phyloP scores from a whole-genome alignment of 2,888 invertebrate genomes.

The Mantis religiosa region DNA sequence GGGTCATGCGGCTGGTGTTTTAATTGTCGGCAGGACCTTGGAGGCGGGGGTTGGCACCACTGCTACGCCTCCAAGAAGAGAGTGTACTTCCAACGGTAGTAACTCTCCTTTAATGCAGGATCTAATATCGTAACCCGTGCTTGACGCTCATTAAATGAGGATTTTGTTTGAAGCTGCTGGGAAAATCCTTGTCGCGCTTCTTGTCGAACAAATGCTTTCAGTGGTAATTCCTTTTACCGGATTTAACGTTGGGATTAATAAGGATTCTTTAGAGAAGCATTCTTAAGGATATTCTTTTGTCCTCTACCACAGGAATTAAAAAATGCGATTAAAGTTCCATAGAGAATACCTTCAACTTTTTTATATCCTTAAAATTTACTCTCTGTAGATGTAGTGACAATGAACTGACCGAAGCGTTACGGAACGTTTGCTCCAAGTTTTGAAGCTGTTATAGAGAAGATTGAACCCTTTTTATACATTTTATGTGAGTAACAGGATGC shows the following conservation, averaged over 20 bases:
- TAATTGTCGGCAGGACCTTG: neutral
- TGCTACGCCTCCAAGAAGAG: neutral
- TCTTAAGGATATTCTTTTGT: neutral
- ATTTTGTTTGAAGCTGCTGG: neutral
- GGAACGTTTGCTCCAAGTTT: too few relatives aligned
- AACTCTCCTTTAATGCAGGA: neutral
- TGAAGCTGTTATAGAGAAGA: too few relatives aligned
- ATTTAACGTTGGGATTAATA: neutral
- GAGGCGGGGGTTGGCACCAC: neutral
- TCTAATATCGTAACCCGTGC: neutral
- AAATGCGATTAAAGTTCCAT: neutral
- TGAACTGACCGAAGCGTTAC: neutral
- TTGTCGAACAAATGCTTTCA: neutral
- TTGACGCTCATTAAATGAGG: neutral
- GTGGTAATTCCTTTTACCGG: neutral
- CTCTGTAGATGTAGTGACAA: neutral
- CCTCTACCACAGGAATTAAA: neutral
- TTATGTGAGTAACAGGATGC: too few relatives aligned
- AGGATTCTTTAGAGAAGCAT: neutral
- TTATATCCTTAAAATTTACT: neutral
- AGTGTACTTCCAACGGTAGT: neutral
- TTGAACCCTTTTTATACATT: too few relatives aligned
- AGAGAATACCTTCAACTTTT: neutral
- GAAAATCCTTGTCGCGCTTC: neutral
- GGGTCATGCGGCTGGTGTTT: constrained; percentile 9